These are phyloP conservation scores for Mesorhabditis sp. DNA, from an alignment of 2,888 invertebrate genomes.

Conservation along the genomic window DNA sequence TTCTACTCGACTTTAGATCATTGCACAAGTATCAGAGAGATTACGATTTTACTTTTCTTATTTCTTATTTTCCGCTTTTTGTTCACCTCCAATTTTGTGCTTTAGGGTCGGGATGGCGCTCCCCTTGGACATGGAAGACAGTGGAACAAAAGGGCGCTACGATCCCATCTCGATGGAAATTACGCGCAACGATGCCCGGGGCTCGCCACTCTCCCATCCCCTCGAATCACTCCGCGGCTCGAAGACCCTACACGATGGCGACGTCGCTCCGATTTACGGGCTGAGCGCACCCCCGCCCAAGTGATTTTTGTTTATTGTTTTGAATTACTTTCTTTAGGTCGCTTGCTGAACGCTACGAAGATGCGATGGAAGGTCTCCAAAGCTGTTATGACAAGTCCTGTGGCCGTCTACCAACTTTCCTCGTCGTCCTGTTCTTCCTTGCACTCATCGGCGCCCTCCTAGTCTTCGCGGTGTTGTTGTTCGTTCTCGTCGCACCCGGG, in stretches of 20 bases:
- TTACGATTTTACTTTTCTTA: no score
- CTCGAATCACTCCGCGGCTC: no score
- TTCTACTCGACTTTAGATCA: no score
- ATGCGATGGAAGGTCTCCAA: neutral
- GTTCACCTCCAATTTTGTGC: neutral
- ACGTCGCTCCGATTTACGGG: neutral
- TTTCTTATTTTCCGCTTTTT: no score
- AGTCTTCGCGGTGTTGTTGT: neutral
- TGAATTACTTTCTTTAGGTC: neutral
- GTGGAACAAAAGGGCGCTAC: neutral
- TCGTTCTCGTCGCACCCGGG: neutral
- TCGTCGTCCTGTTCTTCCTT: neutral
- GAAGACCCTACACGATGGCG: no score
- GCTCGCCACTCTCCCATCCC: neutral
- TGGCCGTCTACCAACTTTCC: neutral
- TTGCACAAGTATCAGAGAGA: no score
- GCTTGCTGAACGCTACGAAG: neutral
- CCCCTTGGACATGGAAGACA: neutral
- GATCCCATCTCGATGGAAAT: neutral
- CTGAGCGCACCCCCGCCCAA: neutral
- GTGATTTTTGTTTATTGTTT: neutral
- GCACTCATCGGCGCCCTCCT: neutral
- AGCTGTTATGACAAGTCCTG: neutral
- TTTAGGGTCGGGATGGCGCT: neutral
- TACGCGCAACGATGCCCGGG: neutral